Evolutionary conservation across 2,888 invertebrate genomes (phyloP), one percentile per base, ranked within the genome.

Genomic region (Lypha dubia): DNA sequence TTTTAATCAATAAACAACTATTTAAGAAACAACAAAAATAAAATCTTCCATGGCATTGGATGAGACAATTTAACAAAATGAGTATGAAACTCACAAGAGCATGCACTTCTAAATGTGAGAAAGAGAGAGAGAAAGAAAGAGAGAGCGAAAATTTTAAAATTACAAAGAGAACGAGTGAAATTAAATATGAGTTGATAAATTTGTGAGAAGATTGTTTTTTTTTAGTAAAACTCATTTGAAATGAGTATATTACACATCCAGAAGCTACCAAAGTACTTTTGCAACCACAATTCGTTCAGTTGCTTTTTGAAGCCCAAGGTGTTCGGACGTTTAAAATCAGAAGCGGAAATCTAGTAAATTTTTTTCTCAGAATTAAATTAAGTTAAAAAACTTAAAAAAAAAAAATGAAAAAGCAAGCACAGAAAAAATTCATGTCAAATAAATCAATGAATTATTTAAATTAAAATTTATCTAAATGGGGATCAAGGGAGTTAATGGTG

Each of bases 241-340:
- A 11, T 24, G 60, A 62, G 49, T 20, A 3, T 9, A 22, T 13
- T 28, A 7, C 15, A 2, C 22, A 24, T 28, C 35, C 24, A 81
- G 63, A 15, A 56, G 22, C 49, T 56, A 71, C 41, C 56, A 46
- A 38, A 49, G 13, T 17, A 1, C 1, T 20, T 49, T 35, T 41
- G 49, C n/a, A 49, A 3, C 20, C 17, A 20, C 68, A 53, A 74
- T 1, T 24, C 9, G 15, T 28, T 84, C 81, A 84, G 84, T 84
- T 74, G 73, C 81, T 77, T 77, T 84, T 84, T 62, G 58, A 62
- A 81, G 77, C 73, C 75, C 44, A 44, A 84, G 63, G 63, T 28
- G 70, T 60, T 44, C 77, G 77, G 84, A 75, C 74, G 63, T 51
- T 63, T 71, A 79, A 75, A 70, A 58, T 68, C 24, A 32, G 56